These are phyloP conservation scores for Atrina japonica DNA, from an alignment of 2,888 invertebrate genomes.

Conservation along the genomic window DNA sequence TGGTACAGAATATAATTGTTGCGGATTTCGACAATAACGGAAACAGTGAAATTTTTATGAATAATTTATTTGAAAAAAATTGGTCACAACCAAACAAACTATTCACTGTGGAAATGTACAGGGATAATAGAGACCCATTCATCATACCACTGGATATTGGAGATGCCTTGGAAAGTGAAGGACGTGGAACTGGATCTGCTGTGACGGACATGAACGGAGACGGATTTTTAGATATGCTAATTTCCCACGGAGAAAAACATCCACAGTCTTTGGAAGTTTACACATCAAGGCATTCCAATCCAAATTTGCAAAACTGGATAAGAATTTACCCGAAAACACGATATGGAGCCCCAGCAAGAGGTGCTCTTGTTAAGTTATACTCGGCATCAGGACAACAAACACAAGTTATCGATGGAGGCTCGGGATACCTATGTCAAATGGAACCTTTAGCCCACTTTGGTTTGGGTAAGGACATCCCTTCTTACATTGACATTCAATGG, in stretches of 20 bases:
- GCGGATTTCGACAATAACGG: conserved; percentile 74
- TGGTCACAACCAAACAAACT: conserved; percentile 60
- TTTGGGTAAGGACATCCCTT: conserved; percentile 44
- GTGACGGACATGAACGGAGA: conserved; percentile 71
- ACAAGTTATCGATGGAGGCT: conserved; percentile 69
- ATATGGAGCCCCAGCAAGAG: conserved; percentile 72
- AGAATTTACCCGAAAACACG: conserved; percentile 67
- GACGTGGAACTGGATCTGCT: conserved; percentile 69
- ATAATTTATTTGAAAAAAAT: conserved; percentile 50
- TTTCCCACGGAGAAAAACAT: conserved; percentile 68
- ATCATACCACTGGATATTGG: conserved; percentile 56
- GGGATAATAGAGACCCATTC: conserved; percentile 44
- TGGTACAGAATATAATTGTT: conserved; percentile 58
- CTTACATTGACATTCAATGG: conserved; percentile 55
- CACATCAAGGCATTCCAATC: conserved; percentile 21
- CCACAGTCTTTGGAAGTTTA: conserved; percentile 62
- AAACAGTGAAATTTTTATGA: conserved; percentile 60
- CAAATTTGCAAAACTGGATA: conserved; percentile 56
- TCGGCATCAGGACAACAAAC: conserved; percentile 47
- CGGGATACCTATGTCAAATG: conserved; percentile 74
- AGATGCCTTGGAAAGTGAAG: conserved; percentile 63
- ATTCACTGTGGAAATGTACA: conserved; percentile 46
- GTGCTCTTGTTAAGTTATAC: conserved; percentile 67
- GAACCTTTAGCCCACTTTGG: conserved; percentile 76
- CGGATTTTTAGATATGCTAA: conserved; percentile 69